Percentiles rank a stretch among this genome's conserved stretches.
phyloP scores from a whole-genome alignment of 1,140 invertebrate genomes.

The Mya arenaria region DNA sequence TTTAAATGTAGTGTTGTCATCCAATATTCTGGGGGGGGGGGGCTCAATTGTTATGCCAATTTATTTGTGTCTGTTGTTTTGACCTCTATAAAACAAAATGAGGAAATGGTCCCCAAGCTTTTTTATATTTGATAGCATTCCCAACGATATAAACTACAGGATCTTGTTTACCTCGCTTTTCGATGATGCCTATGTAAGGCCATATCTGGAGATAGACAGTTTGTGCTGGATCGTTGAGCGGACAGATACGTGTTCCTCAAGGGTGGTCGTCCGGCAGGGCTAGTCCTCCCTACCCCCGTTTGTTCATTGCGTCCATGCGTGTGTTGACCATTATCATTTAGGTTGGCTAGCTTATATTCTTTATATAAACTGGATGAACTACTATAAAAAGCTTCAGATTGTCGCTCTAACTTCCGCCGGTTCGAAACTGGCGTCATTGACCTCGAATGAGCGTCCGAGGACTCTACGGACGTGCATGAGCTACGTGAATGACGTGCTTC shows the following conservation, averaged over 20 bases:
- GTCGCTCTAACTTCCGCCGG: background rate
- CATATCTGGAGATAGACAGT: constrained; percentile 52
- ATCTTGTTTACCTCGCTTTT: background rate
- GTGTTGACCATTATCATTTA: no score
- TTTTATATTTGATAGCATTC: background rate
- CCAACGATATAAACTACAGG: background rate
- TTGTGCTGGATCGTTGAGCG: background rate
- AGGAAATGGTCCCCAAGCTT: no score
- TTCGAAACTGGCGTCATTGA: no score
- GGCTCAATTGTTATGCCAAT: no score
- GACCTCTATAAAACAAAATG: no score
- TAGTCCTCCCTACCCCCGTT: no score
- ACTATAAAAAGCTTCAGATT: constrained; percentile 18
- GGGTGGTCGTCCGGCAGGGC: no score
- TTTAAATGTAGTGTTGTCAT: no score
- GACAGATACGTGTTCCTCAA: constrained; percentile 14
- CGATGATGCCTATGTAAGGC: constrained; percentile 36
- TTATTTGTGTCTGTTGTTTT: no score
- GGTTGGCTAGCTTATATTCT: constrained; percentile 14
- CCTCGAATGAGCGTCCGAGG: background rate
- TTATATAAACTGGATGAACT: constrained; percentile 48
- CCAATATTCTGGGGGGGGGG: no score
- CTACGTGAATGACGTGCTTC: background rate
- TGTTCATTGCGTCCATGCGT: no score
- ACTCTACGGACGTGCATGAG: background rate